Conservation (phyloP, 2,113 vertebrate genomes). For the Electrona antarctica region DNA sequence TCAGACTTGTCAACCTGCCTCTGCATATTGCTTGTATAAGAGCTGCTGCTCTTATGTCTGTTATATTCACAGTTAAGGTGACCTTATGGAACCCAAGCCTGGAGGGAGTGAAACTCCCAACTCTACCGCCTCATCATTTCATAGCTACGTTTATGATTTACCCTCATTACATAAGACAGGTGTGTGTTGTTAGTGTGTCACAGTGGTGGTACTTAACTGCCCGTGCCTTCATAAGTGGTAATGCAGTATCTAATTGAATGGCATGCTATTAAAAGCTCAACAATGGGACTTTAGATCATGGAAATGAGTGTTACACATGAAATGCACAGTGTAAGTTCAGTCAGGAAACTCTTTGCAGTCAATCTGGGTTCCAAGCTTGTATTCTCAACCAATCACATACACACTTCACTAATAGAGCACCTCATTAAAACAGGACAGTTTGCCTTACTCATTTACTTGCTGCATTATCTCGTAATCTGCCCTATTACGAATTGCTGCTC, state of each 20-base stretch:
- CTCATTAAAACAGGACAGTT: too few relatives aligned
- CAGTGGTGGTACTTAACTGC: conserved; percentile 24
- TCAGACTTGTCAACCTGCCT: conserved; percentile 43
- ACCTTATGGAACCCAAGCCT: conserved; percentile 1
- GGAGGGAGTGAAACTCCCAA: background rate
- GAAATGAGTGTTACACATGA: background rate
- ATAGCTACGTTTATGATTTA: background rate
- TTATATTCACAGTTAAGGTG: conserved; percentile 52
- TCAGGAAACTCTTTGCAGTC: too few relatives aligned
- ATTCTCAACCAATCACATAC: too few relatives aligned
- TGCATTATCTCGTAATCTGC: too few relatives aligned
- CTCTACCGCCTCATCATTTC: background rate
- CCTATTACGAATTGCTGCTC: too few relatives aligned
- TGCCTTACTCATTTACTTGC: too few relatives aligned
- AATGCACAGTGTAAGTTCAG: too few relatives aligned
- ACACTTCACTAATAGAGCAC: too few relatives aligned
- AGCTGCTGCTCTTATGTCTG: conserved; percentile 10
- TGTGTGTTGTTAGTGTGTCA: background rate
- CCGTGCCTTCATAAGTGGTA: conserved; percentile 30
- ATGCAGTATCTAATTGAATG: conserved; percentile 46
- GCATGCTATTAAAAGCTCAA: conserved; percentile 38
- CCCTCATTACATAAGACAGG: background rate
- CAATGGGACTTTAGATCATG: conserved; percentile 43
- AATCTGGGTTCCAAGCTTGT: too few relatives aligned
- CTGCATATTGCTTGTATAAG: conserved; percentile 8